Conservation (phyloP, 2,888 invertebrate species). For the Drosophila tripunctata region DNA sequence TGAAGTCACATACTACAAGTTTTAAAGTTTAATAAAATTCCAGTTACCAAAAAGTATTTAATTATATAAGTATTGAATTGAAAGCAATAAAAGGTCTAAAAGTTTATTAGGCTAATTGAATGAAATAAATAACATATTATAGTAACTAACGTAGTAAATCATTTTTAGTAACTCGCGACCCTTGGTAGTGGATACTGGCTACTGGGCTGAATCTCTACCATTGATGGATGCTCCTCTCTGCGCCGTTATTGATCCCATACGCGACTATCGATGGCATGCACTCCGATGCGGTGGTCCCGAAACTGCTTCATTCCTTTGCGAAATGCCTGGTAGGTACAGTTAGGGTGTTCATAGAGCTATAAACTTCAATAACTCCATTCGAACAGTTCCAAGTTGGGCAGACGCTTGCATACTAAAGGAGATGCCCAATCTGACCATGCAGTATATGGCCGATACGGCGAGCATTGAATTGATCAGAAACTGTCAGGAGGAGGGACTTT, state of each 20-base stretch:
- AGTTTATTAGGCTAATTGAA: too few relatives aligned
- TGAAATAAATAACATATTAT: too few relatives aligned
- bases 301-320: slow-evolving; percentile 91
- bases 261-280: slow-evolving; percentile 92
- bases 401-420: slow-evolving; percentile 90
- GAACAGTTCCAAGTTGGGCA: slow-evolving; percentile 91
- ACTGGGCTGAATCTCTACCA: slow-evolving; percentile 89
- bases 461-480: slow-evolving; percentile 91
- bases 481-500: slow-evolving; percentile 90
- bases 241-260: slow-evolving; percentile 90
- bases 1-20: too few relatives aligned
- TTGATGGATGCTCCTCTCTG: slow-evolving; percentile 88
- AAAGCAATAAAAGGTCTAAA: too few relatives aligned
- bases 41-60: too few relatives aligned
- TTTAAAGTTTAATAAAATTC: too few relatives aligned
- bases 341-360: not conserved
- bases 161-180: slow-evolving; percentile 82
- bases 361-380: not conserved
- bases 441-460: slow-evolving; percentile 91
- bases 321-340: slow-evolving; percentile 88
- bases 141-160: too few relatives aligned
- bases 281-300: slow-evolving; percentile 91
- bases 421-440: slow-evolving; percentile 89
- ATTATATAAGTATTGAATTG: too few relatives aligned
- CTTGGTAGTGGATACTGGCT: slow-evolving; percentile 85